These are phyloP conservation scores for Acrobasis consociella DNA, from an alignment of 2,888 invertebrate genomes.

Conservation along the genomic window DNA sequence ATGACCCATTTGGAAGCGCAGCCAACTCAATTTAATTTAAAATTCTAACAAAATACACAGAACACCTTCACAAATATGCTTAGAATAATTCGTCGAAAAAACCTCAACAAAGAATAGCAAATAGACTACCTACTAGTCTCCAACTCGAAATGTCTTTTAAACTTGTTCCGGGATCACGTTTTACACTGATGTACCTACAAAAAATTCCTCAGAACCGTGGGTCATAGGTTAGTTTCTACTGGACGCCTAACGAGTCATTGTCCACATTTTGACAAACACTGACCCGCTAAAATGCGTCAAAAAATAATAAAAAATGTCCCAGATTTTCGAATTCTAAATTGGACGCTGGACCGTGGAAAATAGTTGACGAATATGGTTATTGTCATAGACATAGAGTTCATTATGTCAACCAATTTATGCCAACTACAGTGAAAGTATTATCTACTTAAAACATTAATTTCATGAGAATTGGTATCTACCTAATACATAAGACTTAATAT, in stretches of 20 bases:
- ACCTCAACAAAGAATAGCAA: slow-evolving; percentile 6
- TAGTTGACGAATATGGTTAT: not conserved
- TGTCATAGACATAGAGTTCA: not conserved
- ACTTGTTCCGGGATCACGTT: slow-evolving; percentile 28
- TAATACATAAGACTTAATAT: too few species aligned
- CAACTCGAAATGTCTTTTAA: slow-evolving; percentile 9
- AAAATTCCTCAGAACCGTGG: slow-evolving; percentile 44
- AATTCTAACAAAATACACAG: too few species aligned
- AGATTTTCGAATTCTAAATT: slow-evolving; percentile 10
- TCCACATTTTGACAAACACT: slow-evolving; percentile 44
- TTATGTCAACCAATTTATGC: too few species aligned
- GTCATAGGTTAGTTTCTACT: slow-evolving; percentile 47
- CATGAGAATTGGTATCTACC: too few species aligned
- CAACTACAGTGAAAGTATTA: too few species aligned
- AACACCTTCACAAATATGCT: not conserved
- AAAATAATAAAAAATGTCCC: slow-evolving; percentile 20
- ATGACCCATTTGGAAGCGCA: too few species aligned
- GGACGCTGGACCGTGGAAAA: not conserved
- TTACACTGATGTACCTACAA: slow-evolving; percentile 34
- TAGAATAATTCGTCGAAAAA: not conserved
- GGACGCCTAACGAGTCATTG: slow-evolving; percentile 62
- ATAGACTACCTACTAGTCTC: slow-evolving; percentile 14
- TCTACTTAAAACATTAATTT: too few species aligned
- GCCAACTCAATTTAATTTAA: too few species aligned
- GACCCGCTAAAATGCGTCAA: slow-evolving; percentile 20